Evolutionary conservation across 2,797 vertebrate species (phyloP).

Genomic region (Spinus olivaceus): DNA sequence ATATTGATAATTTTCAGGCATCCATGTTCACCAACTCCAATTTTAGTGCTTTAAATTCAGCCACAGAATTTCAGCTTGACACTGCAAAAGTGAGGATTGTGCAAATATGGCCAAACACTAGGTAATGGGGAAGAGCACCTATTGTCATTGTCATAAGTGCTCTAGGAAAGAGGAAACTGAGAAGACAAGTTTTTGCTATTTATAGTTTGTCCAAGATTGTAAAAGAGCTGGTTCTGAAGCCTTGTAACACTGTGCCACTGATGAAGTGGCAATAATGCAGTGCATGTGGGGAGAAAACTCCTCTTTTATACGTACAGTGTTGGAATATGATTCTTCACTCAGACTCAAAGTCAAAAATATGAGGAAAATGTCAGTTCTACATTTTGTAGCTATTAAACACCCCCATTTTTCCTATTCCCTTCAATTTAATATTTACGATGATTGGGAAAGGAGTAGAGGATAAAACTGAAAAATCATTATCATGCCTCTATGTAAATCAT

Average conservation of each 20-base stretch:
- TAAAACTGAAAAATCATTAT: constrained; percentile 17
- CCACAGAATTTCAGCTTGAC: background rate
- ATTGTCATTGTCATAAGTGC: background rate
- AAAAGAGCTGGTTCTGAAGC: background rate
- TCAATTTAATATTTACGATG: background rate
- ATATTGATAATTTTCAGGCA: background rate
- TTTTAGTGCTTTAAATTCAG: background rate
- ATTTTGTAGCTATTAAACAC: background rate
- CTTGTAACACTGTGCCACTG: background rate
- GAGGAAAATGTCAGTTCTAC: background rate
- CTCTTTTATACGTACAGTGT: background rate
- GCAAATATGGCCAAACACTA: background rate
- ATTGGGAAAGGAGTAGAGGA: background rate
- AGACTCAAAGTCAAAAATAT: background rate
- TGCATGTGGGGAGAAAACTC: background rate
- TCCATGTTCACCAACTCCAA: background rate
- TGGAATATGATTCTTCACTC: background rate
- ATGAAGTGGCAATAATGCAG: background rate
- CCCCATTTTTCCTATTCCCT: background rate
- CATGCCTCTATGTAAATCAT: background rate
- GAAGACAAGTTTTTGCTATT: background rate
- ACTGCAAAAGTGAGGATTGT: background rate
- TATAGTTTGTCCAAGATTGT: background rate
- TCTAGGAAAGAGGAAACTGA: background rate
- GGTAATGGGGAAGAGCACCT: background rate